A percentile compares a stretch with the other conserved stretches of the same genome.
Conservation (phyloP, 1,140 invertebrate genomes). For the Lamellibrachia luymesi region DNA sequence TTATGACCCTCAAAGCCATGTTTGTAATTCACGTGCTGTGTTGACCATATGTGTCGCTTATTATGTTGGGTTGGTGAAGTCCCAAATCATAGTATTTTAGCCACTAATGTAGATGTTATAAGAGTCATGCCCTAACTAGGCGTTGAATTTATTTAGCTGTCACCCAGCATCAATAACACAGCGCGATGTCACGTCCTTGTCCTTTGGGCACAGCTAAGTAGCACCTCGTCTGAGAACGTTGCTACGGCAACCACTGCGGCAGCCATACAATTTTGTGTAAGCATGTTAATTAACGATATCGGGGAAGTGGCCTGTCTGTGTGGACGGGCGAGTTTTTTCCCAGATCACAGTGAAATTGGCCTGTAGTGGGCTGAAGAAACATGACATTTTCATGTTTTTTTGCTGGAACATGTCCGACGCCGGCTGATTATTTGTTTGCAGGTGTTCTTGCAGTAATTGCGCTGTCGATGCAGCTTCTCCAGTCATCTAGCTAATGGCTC, state of each 20-base stretch:
- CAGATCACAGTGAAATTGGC: background rate
- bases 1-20: background rate
- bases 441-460: background rate
- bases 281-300: conserved; percentile 5
- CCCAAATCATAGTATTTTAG: background rate
- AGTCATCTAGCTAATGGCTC: background rate
- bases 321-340: background rate
- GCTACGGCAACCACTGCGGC: background rate
- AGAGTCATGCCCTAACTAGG: background rate
- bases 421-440: conserved; percentile 4
- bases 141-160: background rate
- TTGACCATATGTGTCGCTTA: background rate
- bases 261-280: conserved; percentile 5
- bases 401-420: background rate
- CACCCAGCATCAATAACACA: background rate
- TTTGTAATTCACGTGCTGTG: background rate
- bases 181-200: background rate
- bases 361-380: background rate
- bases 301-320: conserved; percentile 2
- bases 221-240: background rate
- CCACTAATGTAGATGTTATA: background rate
- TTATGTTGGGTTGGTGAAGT: background rate
- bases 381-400: conserved; percentile 1
- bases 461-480: background rate
- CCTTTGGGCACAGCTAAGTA: background rate